Conservation (phyloP, 2,113 vertebrate genomes). For the Xenotilapia leptura region DNA sequence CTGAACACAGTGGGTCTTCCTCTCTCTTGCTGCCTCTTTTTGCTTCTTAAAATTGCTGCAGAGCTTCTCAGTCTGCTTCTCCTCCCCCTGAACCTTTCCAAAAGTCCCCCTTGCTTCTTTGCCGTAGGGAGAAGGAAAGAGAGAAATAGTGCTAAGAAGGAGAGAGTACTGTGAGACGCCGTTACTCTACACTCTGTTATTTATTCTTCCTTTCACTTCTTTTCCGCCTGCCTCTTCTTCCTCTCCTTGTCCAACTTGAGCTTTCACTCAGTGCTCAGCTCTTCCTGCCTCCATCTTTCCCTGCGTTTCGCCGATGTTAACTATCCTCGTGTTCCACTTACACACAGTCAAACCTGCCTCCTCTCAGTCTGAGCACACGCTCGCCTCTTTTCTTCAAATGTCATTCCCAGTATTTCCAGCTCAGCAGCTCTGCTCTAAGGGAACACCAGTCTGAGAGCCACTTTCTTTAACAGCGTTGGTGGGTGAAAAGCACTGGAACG, state of each 20-base stretch:
- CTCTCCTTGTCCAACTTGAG: conserved; percentile 21
- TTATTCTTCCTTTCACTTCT: conserved; percentile 7
- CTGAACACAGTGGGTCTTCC: conserved; percentile 2
- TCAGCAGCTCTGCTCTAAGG: background rate
- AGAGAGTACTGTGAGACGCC: conserved; percentile 11
- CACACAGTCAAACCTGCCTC: background rate
- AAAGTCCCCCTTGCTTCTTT: background rate
- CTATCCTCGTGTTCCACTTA: background rate
- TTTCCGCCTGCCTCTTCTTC: background rate
- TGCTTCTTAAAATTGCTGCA: background rate
- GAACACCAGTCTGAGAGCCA: background rate
- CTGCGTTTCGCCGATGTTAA: background rate
- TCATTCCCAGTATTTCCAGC: background rate
- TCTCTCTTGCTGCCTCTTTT: background rate
- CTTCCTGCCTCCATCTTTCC: background rate
- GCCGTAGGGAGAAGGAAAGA: background rate
- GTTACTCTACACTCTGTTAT: background rate
- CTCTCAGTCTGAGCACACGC: background rate
- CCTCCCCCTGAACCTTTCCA: conserved; percentile 6
- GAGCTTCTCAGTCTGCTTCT: conserved; percentile 1
- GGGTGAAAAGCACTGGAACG: background rate
- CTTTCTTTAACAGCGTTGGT: background rate
- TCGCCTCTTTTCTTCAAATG: background rate
- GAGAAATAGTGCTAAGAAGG: background rate
- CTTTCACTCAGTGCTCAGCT: background rate